Conservation (phyloP, 2,113 vertebrate species). For the Stictonetta naevosa region DNA sequence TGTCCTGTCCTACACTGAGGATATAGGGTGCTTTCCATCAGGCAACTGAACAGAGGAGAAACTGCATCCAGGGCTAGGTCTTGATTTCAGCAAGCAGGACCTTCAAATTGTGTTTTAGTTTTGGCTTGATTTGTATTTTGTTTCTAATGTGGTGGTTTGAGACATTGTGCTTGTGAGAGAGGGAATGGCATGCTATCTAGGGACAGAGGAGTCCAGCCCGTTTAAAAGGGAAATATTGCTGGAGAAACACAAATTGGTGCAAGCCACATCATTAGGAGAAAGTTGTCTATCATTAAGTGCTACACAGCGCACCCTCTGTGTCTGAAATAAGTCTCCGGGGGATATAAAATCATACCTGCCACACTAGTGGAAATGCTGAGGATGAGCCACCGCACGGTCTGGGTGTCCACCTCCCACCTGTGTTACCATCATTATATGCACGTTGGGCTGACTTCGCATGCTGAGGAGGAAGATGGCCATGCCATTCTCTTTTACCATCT, state of each 20-base stretch:
- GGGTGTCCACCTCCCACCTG: slow-evolving; percentile 65
- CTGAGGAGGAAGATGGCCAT: slow-evolving; percentile 54
- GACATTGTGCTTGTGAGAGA: neutral
- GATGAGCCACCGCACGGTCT: neutral
- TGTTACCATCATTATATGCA: slow-evolving; percentile 34
- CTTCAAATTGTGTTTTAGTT: neutral
- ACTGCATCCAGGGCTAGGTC: neutral
- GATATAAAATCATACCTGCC: neutral
- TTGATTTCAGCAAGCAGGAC: neutral
- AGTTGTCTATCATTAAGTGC: slow-evolving; percentile 46
- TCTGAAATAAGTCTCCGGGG: slow-evolving; percentile 48
- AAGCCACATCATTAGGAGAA: slow-evolving; percentile 57
- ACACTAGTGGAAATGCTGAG: neutral
- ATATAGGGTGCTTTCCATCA: neutral
- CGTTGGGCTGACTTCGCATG: slow-evolving; percentile 7
- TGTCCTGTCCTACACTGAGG: neutral
- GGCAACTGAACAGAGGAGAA: accelerated
- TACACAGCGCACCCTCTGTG: neutral
- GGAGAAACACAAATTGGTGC: slow-evolving; percentile 47
- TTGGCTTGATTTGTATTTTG: neutral
- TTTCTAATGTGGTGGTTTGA: slow-evolving; percentile 9
- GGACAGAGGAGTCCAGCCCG: slow-evolving; percentile 25
- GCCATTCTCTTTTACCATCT: slow-evolving; percentile 39
- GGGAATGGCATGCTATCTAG: neutral
- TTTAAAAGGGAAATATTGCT: slow-evolving; percentile 24